Evolutionary conservation across 2,113 vertebrate genomes (phyloP), one percentile per base, ranked within the genome.

Genomic region (Eclectus roratus): DNA sequence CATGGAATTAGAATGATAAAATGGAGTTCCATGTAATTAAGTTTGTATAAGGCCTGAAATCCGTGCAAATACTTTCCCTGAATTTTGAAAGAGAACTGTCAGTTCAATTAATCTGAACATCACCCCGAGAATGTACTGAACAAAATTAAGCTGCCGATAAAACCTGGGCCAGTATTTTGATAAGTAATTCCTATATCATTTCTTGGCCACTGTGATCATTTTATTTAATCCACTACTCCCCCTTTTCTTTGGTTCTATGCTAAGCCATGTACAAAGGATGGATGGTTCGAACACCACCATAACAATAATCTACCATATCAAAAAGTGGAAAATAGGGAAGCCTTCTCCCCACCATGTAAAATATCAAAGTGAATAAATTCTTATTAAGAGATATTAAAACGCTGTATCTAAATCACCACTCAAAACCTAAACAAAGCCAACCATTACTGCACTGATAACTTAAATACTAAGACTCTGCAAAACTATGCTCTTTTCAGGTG

Each of bases 1-100:
- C 99, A 99, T 99, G 99, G 99, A 99, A 99, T 99, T 99, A 99
- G 99, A 99, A 99, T 99, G 99, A 99, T 99, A 99, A 99, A 99
- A 99, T 99, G 98, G 98, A 99, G 99, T 98, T 99, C 99, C 99
- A 99, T 99, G 99, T 99, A 99, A 99, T 99, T 99, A 99, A 99
- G 99, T 99, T 99, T 99, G 99, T 99, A 99, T 99, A 99, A 99
- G 99, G 99, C 99, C 99, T 99, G 98, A 99, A 99, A 99, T 99
- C 99, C 99, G 99, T 99, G 99, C 99, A 99, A 99, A 99, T 99
- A 99, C 99, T 99, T 99, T 99, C 98, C 98, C 98, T 97, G 98
- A 98, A 99, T 99, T 99, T 98, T 99, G 99, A 99, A 99, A 99
- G 98, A 99, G 98, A 99, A 99, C 99, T 99, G 99, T 99, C 99